Evolutionary conservation across 2,797 vertebrate genomes (phyloP).

Genomic region (Bradypodion pumilum): DNA sequence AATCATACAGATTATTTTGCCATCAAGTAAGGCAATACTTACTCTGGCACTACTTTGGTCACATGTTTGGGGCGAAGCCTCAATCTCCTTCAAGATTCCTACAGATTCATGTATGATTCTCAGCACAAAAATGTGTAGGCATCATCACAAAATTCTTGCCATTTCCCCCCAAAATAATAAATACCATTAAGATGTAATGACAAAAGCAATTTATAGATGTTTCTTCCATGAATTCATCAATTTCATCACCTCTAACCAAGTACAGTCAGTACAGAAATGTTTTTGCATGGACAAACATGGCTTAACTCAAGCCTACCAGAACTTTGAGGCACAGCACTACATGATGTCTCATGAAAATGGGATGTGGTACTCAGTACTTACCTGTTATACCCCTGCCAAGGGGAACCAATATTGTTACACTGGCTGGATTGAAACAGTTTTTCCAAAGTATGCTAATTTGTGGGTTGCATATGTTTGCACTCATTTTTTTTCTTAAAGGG

Average conservation of each 20-base stretch:
- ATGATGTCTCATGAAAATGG: neutral
- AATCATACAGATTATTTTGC: too few relatives aligned
- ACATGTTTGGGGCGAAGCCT: neutral
- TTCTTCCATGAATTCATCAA: neutral
- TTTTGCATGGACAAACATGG: neutral
- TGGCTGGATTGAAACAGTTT: neutral
- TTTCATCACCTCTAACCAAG: too few relatives aligned
- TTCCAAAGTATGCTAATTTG: neutral
- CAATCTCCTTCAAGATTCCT: neutral
- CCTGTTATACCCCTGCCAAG: neutral
- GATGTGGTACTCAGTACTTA: neutral
- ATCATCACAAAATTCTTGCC: neutral
- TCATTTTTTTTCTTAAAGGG: neutral
- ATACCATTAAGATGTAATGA: too few relatives aligned
- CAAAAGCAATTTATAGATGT: neutral
- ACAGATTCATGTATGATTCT: neutral
- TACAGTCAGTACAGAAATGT: neutral
- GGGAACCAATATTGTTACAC: neutral
- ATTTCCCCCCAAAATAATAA: too few relatives aligned
- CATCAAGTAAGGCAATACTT: too few relatives aligned
- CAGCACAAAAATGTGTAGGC: neutral
- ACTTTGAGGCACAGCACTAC: neutral
- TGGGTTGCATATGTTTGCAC: neutral
- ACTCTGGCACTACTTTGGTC: conserved; percentile 7
- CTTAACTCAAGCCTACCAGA: neutral